Conservation (phyloP, 2,888 invertebrate species). For the Tridacna gigas region DNA sequence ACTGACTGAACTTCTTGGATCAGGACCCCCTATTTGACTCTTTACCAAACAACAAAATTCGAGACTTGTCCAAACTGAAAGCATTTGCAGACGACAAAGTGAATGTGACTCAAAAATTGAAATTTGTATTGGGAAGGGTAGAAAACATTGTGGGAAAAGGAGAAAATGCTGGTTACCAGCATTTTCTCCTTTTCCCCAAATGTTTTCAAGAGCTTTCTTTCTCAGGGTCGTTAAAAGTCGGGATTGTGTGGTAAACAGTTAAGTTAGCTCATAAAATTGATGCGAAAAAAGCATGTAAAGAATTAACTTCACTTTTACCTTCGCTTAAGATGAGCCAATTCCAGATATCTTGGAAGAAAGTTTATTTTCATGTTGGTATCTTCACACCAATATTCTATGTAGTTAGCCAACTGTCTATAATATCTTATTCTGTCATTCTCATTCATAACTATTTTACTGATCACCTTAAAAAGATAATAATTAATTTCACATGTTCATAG, state of each 20-base stretch:
- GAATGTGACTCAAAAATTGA: too few species aligned
- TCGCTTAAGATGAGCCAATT: constrained; percentile 62
- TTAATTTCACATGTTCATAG: not conserved
- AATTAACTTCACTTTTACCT: constrained; percentile 59
- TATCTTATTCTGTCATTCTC: constrained; percentile 50
- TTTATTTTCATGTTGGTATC: constrained; percentile 52
- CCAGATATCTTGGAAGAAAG: constrained; percentile 73
- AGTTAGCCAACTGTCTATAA: constrained; percentile 74
- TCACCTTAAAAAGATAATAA: constrained; percentile 63
- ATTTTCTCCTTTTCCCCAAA: not conserved
- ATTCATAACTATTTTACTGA: constrained; percentile 57
- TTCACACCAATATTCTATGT: constrained; percentile 75
- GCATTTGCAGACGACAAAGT: too few species aligned
- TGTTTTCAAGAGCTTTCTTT: not conserved
- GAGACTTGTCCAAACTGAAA: too few species aligned
- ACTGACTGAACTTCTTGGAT: too few species aligned
- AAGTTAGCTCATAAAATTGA: too few species aligned
- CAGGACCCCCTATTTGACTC: too few species aligned
- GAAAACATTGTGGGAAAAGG: constrained; percentile 5
- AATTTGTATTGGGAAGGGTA: not conserved
- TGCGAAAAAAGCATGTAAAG: too few species aligned
- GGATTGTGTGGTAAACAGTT: too few species aligned
- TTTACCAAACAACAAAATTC: too few species aligned
- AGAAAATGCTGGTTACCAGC: constrained; percentile 1
- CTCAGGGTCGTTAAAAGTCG: too few species aligned